Evolutionary conservation across 2,113 vertebrate genomes (phyloP).

Genomic region (Parus major): DNA sequence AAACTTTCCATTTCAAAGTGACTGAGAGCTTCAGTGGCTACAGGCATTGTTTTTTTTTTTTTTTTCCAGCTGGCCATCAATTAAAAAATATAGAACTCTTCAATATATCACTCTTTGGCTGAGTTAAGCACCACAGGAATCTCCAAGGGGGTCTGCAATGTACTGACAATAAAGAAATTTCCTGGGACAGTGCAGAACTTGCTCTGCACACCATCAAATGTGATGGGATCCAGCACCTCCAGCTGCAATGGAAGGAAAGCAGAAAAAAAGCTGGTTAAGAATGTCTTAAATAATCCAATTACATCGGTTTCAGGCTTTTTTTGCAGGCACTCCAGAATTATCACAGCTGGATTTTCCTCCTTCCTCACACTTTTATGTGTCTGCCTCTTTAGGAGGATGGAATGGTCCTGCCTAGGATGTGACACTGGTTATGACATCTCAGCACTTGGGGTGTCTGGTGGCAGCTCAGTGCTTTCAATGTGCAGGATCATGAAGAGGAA

Average conservation of each 20-base stretch:
- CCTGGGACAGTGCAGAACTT: background rate
- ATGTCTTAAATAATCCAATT: background rate
- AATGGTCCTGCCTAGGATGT: background rate
- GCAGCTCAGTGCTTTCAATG: accelerated
- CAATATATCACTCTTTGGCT: background rate
- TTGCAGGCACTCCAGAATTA: background rate
- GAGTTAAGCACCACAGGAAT: background rate
- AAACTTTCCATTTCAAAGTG: conserved; percentile 8
- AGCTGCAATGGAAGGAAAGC: background rate
- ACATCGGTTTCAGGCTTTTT: background rate
- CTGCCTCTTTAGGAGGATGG: background rate
- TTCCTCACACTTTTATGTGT: background rate
- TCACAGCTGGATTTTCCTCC: background rate
- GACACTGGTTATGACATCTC: background rate
- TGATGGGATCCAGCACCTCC: background rate
- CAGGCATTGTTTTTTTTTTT: background rate
- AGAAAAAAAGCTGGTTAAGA: background rate
- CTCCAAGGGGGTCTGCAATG: background rate
- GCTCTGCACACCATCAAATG: background rate
- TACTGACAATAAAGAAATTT: background rate
- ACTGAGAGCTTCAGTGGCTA: background rate
- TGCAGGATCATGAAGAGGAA: background rate
- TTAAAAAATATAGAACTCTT: background rate
- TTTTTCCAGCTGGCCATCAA: background rate
- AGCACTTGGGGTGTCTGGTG: background rate